Conservation (phyloP, 23 tunicate genomes). For the Halocynthia aurantium region DNA sequence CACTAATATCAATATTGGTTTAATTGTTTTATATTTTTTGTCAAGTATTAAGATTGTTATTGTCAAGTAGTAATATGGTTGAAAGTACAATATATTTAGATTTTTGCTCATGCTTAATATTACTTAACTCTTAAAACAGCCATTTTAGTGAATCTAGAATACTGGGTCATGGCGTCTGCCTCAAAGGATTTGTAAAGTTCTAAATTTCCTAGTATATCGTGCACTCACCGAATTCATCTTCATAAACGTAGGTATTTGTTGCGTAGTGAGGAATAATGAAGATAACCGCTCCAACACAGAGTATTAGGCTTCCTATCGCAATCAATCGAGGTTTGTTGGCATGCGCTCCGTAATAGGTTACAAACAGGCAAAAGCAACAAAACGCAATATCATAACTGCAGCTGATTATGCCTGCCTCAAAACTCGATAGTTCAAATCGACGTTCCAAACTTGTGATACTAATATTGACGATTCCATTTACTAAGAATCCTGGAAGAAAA, state of each 20-base stretch:
- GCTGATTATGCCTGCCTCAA: slow-evolving; percentile 84
- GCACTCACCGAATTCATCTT: slow-evolving; percentile 25
- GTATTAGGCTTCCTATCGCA: slow-evolving; percentile 39
- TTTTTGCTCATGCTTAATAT: too few relatives aligned
- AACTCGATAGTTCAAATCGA: slow-evolving; percentile 82
- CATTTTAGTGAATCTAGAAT: too few relatives aligned
- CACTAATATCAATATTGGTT: too few relatives aligned
- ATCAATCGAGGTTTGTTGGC: slow-evolving; percentile 47
- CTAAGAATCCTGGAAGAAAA: slow-evolving; percentile 64
- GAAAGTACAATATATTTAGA: too few relatives aligned
- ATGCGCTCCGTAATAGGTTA: slow-evolving; percentile 63
- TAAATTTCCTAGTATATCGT: not conserved
- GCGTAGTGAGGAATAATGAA: slow-evolving; percentile 72
- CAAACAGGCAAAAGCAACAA: slow-evolving; percentile 71
- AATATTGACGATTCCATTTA: slow-evolving; percentile 93
- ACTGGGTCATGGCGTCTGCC: not conserved
- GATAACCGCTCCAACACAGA: slow-evolving; percentile 67
- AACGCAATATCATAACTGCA: slow-evolving; percentile 94
- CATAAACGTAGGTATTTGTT: slow-evolving; percentile 29
- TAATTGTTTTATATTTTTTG: too few relatives aligned
- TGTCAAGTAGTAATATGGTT: too few relatives aligned
- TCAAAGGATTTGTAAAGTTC: not conserved
- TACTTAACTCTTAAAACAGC: too few relatives aligned
- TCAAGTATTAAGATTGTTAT: too few relatives aligned
- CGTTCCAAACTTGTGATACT: slow-evolving; percentile 84